These are phyloP conservation scores for Erethizon dorsatum DNA, from an alignment of 2,797 vertebrate species.

Conservation along the genomic window DNA sequence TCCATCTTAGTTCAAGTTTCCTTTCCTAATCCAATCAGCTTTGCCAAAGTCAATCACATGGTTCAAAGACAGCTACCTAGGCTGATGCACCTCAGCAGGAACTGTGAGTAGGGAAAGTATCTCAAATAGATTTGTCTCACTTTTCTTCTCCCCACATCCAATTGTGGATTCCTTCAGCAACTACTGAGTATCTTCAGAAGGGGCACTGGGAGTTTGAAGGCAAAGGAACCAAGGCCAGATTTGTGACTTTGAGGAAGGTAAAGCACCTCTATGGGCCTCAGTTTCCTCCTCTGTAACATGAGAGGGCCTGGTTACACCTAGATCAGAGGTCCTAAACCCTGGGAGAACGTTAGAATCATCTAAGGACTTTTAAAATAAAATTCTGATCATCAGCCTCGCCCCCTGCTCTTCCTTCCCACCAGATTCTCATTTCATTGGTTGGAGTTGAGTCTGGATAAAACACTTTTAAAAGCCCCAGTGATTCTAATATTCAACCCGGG, in stretches of 20 bases:
- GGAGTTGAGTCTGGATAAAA: not conserved
- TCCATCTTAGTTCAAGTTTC: not conserved
- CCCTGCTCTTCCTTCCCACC: not conserved
- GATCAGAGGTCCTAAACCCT: not conserved
- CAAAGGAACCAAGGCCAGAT: not conserved
- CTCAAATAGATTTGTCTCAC: not conserved
- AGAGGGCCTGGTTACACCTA: not conserved
- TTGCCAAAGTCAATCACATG: not conserved
- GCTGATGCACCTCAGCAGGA: not conserved
- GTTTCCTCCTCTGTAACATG: not conserved
- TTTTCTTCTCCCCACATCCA: not conserved
- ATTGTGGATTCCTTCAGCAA: not conserved
- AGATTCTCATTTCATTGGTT: constrained; percentile 3
- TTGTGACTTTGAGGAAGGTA: not conserved
- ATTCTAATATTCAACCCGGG: not conserved
- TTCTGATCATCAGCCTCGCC: not conserved
- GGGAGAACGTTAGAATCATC: not conserved
- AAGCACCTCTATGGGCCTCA: not conserved
- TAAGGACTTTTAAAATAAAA: not conserved
- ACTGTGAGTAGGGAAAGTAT: not conserved
- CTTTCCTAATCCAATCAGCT: not conserved
- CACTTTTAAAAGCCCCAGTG: not conserved
- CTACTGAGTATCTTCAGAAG: not conserved
- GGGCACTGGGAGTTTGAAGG: not conserved
- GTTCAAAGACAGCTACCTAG: not conserved